Base-by-base conservation (phyloP, 37 sponge, comb jelly and placozoan species). In the Halisarca cf. caerulea region DNA sequence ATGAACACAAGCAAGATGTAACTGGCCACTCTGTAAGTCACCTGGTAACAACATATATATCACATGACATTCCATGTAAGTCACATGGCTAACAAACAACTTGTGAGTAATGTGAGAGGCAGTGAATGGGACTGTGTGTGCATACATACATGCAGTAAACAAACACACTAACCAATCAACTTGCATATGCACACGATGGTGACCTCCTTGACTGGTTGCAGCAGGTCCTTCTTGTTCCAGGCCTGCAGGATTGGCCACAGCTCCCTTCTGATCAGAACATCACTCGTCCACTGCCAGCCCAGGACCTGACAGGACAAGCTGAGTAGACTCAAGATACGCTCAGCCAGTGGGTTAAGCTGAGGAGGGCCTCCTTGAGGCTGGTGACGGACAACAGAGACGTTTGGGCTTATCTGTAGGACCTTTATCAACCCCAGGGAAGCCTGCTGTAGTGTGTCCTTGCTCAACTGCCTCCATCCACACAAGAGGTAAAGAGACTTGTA, bases 261-360 rank as follows among this genome's bases (percentile, higher is more conserved):
- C 45, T 43, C 25, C 25, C 37, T 74, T 1, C 77, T 42, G 0
- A 74, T 74, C 42, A 74, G 77, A 20, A 74, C 77, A 38, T 74
- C 77, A 37, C 77, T 74, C 25, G 77, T 74, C 77, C 77, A 74
- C 45, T 40, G 39, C 77, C 77, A 74, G 8, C 77, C 77, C 7
- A 74, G n/a, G 25, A 38, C 45, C 1, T 23, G 0, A 14, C 77
- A 74, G 42, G 77, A 33, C 24, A 74, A 38, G 2, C 24, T 37
- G 24, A 74, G 45, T n/a, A 74, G 44, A 24, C 42, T 74, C 44
- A 74, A 20, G 1, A 38, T 43, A 15, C 45, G 30, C 20, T n/a
- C 15, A 6, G 41, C 45, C 8, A 14, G 25, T 1, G 24, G 38
- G 25, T 40, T 74, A 2, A 74, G 45, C 77, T 40, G 77, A 2